Conservation (phyloP, 2,888 invertebrate genomes). For the Polydesmus complanatus region DNA sequence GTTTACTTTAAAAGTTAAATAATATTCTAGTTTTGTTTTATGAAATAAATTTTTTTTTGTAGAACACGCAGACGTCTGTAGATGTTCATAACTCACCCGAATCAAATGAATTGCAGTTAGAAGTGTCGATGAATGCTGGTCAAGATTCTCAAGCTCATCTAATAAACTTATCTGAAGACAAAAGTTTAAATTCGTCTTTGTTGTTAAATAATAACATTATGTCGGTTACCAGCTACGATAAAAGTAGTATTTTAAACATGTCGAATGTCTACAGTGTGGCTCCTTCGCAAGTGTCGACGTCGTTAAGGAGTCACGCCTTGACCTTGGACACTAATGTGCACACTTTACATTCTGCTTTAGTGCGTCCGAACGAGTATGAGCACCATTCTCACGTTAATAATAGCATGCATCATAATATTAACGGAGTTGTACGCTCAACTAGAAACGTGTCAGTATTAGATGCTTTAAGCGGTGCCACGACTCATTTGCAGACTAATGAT, state of each 20-base stretch:
- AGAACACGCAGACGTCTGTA: too few relatives aligned
- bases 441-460: background rate
- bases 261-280: constrained; percentile 18
- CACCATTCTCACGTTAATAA: background rate
- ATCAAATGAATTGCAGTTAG: background rate
- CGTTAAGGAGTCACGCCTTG: background rate
- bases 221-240: background rate
- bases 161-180: background rate
- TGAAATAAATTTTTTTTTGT: too few relatives aligned
- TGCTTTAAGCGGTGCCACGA: background rate
- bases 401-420: too few relatives aligned
- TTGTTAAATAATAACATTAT: background rate
- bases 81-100: background rate
- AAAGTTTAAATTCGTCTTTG: background rate
- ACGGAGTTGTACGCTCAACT: background rate
- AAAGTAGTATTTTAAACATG: background rate
- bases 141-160: background rate
- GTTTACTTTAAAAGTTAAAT: too few relatives aligned
- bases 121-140: background rate
- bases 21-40: too few relatives aligned
- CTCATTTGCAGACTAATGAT: background rate
- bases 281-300: constrained; percentile 11
- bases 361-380: background rate
- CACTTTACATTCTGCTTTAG: background rate
- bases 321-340: constrained; percentile 4